phyloP scores from a whole-genome alignment of 2,113 vertebrate genomes.

The Oryzias woworae region DNA sequence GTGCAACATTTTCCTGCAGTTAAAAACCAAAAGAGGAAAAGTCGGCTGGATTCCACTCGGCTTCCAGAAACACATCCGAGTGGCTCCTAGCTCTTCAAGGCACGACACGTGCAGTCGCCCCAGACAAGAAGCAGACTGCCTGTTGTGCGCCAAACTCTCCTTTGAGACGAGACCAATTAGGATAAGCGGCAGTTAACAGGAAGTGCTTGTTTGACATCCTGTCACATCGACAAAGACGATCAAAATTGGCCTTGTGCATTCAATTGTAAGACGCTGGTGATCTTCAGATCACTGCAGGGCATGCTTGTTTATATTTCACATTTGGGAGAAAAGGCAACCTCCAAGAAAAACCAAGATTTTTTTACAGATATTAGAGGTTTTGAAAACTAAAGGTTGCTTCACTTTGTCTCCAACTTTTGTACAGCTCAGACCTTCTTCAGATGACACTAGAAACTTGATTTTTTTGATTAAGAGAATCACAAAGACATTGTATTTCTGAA shows the following conservation, averaged over 20 bases:
- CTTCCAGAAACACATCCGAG: constrained; percentile 18
- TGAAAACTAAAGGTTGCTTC: no score
- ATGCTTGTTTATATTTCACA: no score
- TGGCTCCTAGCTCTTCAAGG: neutral
- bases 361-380: no score
- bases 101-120: no score
- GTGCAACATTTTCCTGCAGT: neutral
- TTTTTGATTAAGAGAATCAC: no score
- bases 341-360: no score
- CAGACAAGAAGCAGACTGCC: constrained; percentile 21
- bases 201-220: constrained; percentile 80
- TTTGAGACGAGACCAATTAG: constrained; percentile 76
- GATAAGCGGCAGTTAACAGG: constrained; percentile 78
- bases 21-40: neutral
- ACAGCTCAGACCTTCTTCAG: no score
- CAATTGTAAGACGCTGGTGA: constrained; percentile 43
- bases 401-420: no score
- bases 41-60: neutral
- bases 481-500: no score
- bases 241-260: constrained; percentile 54
- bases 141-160: constrained; percentile 59
- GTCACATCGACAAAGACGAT: constrained; percentile 77
- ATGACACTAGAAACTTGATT: no score
- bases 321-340: no score
- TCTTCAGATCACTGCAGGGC: constrained; percentile 23